These are phyloP conservation scores for Heterotis niloticus DNA, from an alignment of 2,113 vertebrate species.

Conservation along the genomic window DNA sequence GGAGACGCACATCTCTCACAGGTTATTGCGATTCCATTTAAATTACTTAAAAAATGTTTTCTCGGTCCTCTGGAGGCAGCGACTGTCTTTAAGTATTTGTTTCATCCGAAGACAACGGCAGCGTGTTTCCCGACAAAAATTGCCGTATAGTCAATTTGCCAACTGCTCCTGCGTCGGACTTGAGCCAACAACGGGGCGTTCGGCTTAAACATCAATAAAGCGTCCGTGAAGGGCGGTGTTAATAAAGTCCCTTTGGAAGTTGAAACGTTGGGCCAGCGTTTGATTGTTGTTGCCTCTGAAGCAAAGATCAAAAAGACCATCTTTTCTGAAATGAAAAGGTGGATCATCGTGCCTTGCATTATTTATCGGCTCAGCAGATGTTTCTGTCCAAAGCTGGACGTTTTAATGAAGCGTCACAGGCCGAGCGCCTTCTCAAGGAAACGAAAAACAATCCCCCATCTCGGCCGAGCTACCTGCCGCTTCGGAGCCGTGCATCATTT, in stretches of 20 bases:
- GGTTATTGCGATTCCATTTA: not conserved
- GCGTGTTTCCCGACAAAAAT: not conserved
- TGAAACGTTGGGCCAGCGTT: not conserved
- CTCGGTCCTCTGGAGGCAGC: not conserved
- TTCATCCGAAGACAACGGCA: not conserved
- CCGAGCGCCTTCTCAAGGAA: not conserved
- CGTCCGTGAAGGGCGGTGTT: not conserved
- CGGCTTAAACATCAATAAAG: not conserved
- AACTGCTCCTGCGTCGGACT: not conserved
- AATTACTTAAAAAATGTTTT: constrained; percentile 14
- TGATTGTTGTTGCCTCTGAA: constrained; percentile 9
- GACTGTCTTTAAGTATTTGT: constrained; percentile 2
- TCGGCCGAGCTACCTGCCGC: not conserved
- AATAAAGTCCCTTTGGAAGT: constrained; percentile 10
- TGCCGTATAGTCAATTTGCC: not conserved
- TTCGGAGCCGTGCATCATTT: not conserved
- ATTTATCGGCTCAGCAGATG: not conserved
- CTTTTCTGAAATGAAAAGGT: not conserved
- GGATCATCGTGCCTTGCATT: not conserved
- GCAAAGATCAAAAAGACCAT: constrained; percentile 6
- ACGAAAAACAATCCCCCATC: not conserved
- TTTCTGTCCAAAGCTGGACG: constrained; percentile 6
- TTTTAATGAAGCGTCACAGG: not conserved
- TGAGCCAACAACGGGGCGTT: not conserved
- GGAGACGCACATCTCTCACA: not conserved